phyloP scores from a whole-genome alignment of 2,113 vertebrate genomes.

The Eulemur macaco region DNA sequence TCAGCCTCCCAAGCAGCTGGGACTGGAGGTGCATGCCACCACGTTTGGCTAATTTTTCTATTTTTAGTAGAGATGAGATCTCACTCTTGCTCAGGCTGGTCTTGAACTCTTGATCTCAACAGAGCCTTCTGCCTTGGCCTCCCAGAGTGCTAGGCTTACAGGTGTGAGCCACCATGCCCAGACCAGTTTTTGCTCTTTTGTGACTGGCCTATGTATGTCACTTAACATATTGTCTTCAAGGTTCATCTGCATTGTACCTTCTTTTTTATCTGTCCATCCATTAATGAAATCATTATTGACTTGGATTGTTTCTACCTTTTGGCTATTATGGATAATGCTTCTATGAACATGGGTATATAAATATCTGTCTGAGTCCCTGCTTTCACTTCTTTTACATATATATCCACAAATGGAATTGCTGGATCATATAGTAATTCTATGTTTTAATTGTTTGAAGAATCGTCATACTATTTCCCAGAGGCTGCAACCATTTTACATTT shows the following conservation, averaged over 20 bases:
- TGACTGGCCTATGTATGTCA: neutral
- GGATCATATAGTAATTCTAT: neutral
- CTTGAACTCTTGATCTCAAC: too few relatives aligned
- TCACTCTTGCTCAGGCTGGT: too few relatives aligned
- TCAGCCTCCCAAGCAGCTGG: too few relatives aligned
- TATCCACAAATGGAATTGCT: neutral
- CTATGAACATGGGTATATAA: neutral
- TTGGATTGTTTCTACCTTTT: neutral
- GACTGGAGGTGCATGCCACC: too few relatives aligned
- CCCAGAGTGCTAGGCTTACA: too few relatives aligned
- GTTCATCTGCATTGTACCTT: neutral
- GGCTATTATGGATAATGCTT: neutral
- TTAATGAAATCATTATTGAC: neutral
- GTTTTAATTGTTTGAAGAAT: neutral
- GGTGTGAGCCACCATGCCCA: too few relatives aligned
- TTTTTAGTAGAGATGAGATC: too few relatives aligned
- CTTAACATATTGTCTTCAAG: neutral
- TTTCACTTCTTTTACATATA: neutral
- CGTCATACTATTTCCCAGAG: neutral
- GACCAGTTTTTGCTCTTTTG: too few relatives aligned
- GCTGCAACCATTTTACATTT: neutral
- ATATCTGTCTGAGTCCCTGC: neutral
- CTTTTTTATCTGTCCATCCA: neutral
- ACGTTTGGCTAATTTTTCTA: too few relatives aligned
- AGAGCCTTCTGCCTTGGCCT: too few relatives aligned